A percentile compares a stretch with the other conserved stretches of the same genome.
Conservation (phyloP, 2,797 vertebrate species). For the Carcharodon carcharias region DNA sequence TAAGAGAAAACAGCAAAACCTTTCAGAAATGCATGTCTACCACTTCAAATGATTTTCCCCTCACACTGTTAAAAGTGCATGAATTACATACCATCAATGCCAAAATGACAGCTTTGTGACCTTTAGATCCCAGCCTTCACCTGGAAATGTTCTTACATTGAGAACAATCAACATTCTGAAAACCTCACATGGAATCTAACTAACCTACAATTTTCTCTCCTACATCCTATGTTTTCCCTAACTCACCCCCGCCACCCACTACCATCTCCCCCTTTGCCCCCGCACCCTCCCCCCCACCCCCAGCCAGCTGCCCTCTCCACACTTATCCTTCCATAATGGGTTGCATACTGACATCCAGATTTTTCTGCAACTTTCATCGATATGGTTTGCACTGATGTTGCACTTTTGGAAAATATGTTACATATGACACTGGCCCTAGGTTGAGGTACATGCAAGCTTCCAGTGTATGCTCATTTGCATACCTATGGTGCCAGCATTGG, state of each 20-base stretch:
- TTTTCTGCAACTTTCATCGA: not conserved
- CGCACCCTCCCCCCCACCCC: not conserved
- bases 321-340: not conserved
- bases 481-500: not conserved
- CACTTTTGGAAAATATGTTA: not conserved
- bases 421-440: not conserved
- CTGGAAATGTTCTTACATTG: not conserved
- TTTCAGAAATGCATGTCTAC: not conserved
- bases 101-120: not conserved
- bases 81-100: not conserved
- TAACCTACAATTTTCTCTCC: not conserved
- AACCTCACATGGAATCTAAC: not conserved
- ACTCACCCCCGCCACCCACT: not conserved
- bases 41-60: not conserved
- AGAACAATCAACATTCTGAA: not conserved
- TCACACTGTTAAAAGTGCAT: not conserved
- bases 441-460: not conserved
- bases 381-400: not conserved
- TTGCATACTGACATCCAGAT: not conserved
- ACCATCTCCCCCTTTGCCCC: not conserved
- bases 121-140: not conserved
- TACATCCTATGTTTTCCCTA: too few species aligned
- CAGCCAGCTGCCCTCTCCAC: not conserved
- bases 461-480: not conserved
- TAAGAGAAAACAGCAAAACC: not conserved